Conservation (phyloP, 1,140 invertebrate species). For the Gryon sp. region DNA sequence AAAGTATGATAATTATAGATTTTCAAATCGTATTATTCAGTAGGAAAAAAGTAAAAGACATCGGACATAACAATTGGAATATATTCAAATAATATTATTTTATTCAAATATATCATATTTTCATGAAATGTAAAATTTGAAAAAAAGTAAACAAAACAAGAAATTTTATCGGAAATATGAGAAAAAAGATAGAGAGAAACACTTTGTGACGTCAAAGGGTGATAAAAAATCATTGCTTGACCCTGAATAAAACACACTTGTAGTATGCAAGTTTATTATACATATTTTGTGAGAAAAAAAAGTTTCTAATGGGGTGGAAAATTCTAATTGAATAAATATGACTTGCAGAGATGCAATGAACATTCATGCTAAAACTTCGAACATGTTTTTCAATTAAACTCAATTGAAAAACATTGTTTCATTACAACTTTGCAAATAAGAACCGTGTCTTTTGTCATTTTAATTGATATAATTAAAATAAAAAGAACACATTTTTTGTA, state of each 20-base stretch:
- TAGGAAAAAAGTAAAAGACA: no score
- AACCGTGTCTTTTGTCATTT: not conserved
- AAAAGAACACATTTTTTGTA: constrained; percentile 31
- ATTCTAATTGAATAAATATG: constrained; percentile 38
- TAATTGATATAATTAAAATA: not conserved
- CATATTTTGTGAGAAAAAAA: constrained; percentile 61
- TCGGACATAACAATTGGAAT: no score
- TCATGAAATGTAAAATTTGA: no score
- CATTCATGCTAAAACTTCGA: constrained; percentile 34
- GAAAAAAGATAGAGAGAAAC: not conserved
- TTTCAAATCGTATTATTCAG: no score
- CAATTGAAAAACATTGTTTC: no score
- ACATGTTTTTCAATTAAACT: constrained; percentile 29
- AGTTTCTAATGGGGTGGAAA: constrained; percentile 48
- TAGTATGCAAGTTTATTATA: constrained; percentile 64
- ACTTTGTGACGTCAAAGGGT: not conserved
- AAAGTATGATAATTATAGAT: no score
- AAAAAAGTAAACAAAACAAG: constrained; percentile 1
- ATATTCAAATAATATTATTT: no score
- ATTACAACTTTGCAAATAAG: not conserved
- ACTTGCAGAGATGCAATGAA: constrained; percentile 42
- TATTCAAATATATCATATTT: no score
- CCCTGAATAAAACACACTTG: constrained; percentile 63
- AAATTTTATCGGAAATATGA: not conserved
- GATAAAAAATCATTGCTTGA: constrained; percentile 51